Conservation (phyloP, 1,140 invertebrate species). For the Hycleus cichorii region DNA sequence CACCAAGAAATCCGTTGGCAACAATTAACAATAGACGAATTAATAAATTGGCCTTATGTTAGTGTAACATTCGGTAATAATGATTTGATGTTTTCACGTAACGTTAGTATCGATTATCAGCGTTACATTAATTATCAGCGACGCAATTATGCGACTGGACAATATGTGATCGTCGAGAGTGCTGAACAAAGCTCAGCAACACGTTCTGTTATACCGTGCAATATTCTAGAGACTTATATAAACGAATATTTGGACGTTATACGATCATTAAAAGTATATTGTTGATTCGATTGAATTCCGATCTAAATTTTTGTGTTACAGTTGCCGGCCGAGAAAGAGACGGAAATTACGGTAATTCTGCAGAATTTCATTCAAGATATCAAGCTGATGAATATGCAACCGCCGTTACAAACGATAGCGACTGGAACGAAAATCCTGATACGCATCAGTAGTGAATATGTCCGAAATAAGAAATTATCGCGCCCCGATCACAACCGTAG, state of each 20-base stretch:
- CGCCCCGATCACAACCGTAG: not conserved
- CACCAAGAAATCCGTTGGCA: not conserved
- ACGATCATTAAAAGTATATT: not conserved
- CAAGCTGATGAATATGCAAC: constrained; percentile 4
- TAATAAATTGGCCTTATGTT: constrained; percentile 12
- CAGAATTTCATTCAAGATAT: constrained; percentile 10
- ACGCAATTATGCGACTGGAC: not conserved
- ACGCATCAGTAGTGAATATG: constrained; percentile 1
- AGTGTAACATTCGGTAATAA: constrained; percentile 1
- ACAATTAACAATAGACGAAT: not conserved
- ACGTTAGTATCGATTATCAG: not conserved
- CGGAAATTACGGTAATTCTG: constrained; percentile 1
- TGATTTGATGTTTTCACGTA: constrained; percentile 2
- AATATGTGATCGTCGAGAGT: no score
- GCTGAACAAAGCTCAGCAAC: not conserved
- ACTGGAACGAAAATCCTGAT: not conserved
- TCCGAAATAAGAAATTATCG: constrained; percentile 11
- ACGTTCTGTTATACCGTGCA: not conserved
- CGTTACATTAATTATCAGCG: constrained; percentile 6
- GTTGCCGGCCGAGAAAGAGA: not conserved
- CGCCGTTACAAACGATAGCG: not conserved
- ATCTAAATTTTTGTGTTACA: no score
- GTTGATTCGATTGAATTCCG: no score
- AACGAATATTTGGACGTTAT: not conserved
- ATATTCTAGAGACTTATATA: constrained; percentile 2